Conservation (phyloP, 2,797 vertebrate genomes). For the Cichlasoma orientale region DNA sequence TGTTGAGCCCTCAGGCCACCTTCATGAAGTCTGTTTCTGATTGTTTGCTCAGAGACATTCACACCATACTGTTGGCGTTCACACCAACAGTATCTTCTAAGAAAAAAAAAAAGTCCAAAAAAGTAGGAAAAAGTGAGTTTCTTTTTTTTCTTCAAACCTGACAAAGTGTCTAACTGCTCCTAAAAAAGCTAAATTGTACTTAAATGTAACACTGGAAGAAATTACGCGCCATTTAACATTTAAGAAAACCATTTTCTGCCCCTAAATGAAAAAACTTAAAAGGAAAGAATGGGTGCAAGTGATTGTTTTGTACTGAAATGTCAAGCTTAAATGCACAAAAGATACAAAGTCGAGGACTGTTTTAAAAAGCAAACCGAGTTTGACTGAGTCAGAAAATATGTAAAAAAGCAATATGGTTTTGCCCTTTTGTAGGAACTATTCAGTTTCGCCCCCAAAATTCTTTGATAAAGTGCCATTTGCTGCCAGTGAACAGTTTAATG, state of each 20-base stretch:
- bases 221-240: background rate
- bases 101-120: no score
- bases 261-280: background rate
- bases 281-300: background rate
- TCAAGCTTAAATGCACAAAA: background rate
- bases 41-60: no score
- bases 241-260: background rate
- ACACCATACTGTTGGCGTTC: no score
- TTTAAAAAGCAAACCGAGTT: background rate
- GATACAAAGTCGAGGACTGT: background rate
- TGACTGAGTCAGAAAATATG: background rate
- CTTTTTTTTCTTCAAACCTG: background rate
- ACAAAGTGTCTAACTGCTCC: background rate
- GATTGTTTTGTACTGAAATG: background rate
- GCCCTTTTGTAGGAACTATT: background rate
- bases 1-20: no score
- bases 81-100: no score
- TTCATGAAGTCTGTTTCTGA: no score
- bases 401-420: slow-evolving; percentile 19
- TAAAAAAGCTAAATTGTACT: background rate
- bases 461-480: slow-evolving; percentile 18
- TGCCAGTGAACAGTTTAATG: slow-evolving; percentile 38
- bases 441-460: background rate
- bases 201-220: background rate
- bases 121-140: background rate